Base-by-base conservation (phyloP, 2,888 invertebrate genomes). In the Arge pagana region DNA sequence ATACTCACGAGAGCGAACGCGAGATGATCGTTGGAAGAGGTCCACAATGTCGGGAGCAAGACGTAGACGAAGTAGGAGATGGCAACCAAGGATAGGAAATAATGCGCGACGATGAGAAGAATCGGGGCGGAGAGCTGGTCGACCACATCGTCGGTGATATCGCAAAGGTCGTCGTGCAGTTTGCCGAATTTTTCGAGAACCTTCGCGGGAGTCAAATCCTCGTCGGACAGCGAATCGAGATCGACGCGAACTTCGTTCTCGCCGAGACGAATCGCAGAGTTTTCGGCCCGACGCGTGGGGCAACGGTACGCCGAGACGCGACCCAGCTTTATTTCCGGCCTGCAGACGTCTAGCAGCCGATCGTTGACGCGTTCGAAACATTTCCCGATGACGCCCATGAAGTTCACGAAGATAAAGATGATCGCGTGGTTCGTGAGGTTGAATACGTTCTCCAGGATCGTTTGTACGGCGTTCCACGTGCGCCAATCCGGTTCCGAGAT, bases 331-430 rank as follows among this genome's bases (percentile, higher is more conserved):
- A 10, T 4, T 19, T 4, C 37, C 3, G 7, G 15, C 11, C 13
- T 7, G 18, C 6, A 23, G 18, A 39, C 2, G 19, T 19, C 24
- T 2, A 10, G 7, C 2, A 39, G n/a, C 4, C 8, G n/a, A 7
- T 23, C 6, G 11, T 39, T 39, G 19, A 39, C 7, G 3, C 6
- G 19, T 2, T 39, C 3, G 1, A 23, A 13, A 1, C 39, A 24
- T 19, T 39, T 15, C n/a, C 24, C 24, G 11, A 39, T n/a, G 7
- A 15, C 11, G 19, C 3, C 15, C 24, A 39, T 39, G 23, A 39
- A 13, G 39, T 23, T 39, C 19, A 39, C n/a, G 11, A 39, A 39
- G n/a, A 39, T 39, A 2, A 39, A 13, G n/a, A 39, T 15, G 8
- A 4, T 8, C 13, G 24, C 7, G 1, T 39, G 23, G 8, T 39